These are phyloP conservation scores for Bombus balteatus DNA, from an alignment of 1,140 invertebrate genomes.

Conservation along the genomic window DNA sequence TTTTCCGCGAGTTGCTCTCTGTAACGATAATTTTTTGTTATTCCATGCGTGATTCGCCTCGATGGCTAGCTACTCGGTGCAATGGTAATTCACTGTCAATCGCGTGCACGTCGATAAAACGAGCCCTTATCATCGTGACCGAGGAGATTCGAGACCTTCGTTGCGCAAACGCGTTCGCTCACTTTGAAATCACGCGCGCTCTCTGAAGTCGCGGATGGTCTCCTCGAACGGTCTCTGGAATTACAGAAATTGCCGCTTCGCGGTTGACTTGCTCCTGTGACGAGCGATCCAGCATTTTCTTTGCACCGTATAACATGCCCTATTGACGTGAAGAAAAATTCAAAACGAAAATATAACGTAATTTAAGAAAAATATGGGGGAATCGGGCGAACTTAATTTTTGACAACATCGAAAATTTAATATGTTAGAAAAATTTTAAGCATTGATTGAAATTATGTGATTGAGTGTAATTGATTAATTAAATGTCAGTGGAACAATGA, in stretches of 20 bases:
- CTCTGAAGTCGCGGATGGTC: conserved; percentile 32
- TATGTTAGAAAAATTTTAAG: too few relatives aligned
- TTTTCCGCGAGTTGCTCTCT: background rate
- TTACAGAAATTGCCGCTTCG: conserved; percentile 62
- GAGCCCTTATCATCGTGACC: conserved; percentile 25
- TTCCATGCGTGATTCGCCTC: background rate
- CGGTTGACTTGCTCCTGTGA: conserved; percentile 63
- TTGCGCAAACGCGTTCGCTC: conserved; percentile 43
- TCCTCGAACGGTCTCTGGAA: conserved; percentile 43
- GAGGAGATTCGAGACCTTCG: conserved; percentile 3
- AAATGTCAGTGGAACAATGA: too few relatives aligned
- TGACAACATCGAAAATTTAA: too few relatives aligned
- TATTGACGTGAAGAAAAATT: background rate
- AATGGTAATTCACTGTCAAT: conserved; percentile 33
- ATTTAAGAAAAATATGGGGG: too few relatives aligned
- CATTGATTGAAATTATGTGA: too few relatives aligned
- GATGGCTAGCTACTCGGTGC: background rate
- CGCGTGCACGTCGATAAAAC: conserved; percentile 38
- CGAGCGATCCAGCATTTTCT: conserved; percentile 37
- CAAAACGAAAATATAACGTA: background rate
- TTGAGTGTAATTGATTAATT: too few relatives aligned
- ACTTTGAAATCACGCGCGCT: conserved; percentile 6
- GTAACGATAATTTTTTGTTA: conserved; percentile 29
- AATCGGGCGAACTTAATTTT: background rate
- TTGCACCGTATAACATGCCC: conserved; percentile 38